Conservation (phyloP, 2,797 vertebrate genomes). For the Acanthopagrus latus region DNA sequence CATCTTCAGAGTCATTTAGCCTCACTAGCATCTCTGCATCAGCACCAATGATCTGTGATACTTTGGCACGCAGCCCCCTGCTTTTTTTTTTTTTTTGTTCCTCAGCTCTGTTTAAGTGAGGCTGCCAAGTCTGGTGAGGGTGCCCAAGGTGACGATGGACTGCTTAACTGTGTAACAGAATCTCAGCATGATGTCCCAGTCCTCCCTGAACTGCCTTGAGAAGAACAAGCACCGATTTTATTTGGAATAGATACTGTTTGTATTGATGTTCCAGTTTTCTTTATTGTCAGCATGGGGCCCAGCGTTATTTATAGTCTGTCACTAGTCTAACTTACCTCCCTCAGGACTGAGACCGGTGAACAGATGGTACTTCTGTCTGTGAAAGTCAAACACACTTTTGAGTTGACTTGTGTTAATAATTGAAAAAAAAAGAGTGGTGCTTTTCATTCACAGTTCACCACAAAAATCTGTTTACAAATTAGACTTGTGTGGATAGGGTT, state of each 20-base stretch:
- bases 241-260: constrained; percentile 60
- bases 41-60: constrained; percentile 30
- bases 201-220: constrained; percentile 42
- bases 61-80: constrained; percentile 8
- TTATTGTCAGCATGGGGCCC: constrained; percentile 53
- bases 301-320: constrained; percentile 62
- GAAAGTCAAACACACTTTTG: constrained; percentile 51
- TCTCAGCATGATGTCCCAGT: constrained; percentile 49
- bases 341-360: constrained; percentile 52
- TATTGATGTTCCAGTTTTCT: constrained; percentile 65
- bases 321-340: constrained; percentile 46
- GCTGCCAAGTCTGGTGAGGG: constrained; percentile 54
- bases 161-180: constrained; percentile 49
- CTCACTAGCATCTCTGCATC: constrained; percentile 11
- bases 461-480: neutral
- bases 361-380: constrained; percentile 60
- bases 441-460: neutral
- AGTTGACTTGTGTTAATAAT: constrained; percentile 16
- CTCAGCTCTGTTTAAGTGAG: constrained; percentile 31
- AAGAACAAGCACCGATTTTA: constrained; percentile 41
- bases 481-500: neutral
- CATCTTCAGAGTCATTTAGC: constrained; percentile 9
- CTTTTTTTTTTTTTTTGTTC: neutral
- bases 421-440: neutral
- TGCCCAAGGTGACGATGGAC: constrained; percentile 57